A percentile compares a stretch with the other conserved stretches of the same genome.
Conservation (phyloP, 2,888 invertebrate genomes). For the Temnothorax ravouxi region DNA sequence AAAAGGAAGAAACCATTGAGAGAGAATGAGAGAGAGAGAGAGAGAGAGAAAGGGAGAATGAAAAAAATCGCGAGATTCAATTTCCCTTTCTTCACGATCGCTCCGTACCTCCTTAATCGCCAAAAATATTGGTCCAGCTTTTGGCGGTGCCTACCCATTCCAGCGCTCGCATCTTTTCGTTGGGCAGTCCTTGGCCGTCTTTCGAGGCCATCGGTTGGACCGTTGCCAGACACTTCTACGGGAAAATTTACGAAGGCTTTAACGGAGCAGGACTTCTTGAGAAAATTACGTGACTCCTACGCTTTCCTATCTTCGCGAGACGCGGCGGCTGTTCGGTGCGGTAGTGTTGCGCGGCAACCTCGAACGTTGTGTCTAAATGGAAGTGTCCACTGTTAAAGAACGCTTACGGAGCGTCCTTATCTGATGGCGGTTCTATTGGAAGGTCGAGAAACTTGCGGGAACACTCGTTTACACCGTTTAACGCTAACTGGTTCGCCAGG, state of each 20-base stretch:
- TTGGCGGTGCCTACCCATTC: conserved; percentile 46
- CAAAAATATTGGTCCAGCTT: conserved; percentile 80
- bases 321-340: conserved; percentile 27
- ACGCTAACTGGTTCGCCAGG: conserved; percentile 23
- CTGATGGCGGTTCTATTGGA: conserved; percentile 32
- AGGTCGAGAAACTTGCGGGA: conserved; percentile 4
- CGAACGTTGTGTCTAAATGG: conserved; percentile 23
- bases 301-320: conserved; percentile 25
- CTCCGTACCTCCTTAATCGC: conserved; percentile 77
- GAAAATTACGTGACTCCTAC: conserved; percentile 71
- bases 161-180: conserved; percentile 37
- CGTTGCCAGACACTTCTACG: conserved; percentile 64
- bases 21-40: conserved; percentile 54
- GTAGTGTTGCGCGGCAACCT: conserved; percentile 27
- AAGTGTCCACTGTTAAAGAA: conserved; percentile 52
- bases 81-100: conserved; percentile 69
- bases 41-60: conserved; percentile 52
- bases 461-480: conserved; percentile 32
- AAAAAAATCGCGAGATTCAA: conserved; percentile 78
- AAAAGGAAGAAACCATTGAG: conserved; percentile 45
- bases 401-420: conserved; percentile 31
- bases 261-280: conserved; percentile 37
- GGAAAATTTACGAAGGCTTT: conserved; percentile 63
- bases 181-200: conserved; percentile 46
- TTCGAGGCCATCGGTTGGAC: conserved; percentile 64